Evolutionary conservation across 2,888 invertebrate species (phyloP).

Genomic region (Dynastes tityus): DNA sequence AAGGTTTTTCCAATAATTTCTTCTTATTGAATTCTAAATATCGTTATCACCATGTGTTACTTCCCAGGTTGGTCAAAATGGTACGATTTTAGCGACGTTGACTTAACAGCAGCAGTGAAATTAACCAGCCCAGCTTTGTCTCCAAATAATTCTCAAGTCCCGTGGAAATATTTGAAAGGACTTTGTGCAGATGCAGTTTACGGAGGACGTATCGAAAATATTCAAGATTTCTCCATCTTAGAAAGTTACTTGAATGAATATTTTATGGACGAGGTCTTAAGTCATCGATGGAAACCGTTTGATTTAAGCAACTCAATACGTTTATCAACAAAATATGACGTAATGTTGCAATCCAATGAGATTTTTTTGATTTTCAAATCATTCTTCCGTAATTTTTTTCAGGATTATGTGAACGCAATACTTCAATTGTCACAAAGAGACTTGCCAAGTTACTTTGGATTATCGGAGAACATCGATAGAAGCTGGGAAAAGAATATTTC

Average conservation of each 20-base stretch:
- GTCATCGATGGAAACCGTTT: conserved; percentile 76
- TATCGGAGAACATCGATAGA: conserved; percentile 90
- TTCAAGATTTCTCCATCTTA: conserved; percentile 80
- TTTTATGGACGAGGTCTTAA: conserved; percentile 75
- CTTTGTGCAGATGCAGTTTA: conserved; percentile 86
- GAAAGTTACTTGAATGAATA: conserved; percentile 79
- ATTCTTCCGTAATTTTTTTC: conserved; percentile 55
- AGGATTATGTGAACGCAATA: conserved; percentile 80
- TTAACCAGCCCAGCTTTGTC: conserved; percentile 71
- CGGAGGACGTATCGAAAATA: conserved; percentile 88
- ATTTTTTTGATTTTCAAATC: not conserved
- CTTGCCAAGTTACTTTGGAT: conserved; percentile 83
- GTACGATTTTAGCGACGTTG: conserved; percentile 90
- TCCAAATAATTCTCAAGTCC: conserved; percentile 66
- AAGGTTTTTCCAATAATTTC: conserved; percentile 71
- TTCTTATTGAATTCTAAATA: conserved; percentile 9
- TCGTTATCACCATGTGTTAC: not conserved
- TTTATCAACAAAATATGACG: conserved; percentile 72
- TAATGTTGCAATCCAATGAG: conserved; percentile 58
- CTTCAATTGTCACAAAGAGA: conserved; percentile 82
- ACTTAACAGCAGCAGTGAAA: conserved; percentile 83
- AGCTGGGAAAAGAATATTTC: conserved; percentile 85
- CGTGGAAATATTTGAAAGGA: conserved; percentile 86
- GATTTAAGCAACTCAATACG: conserved; percentile 72
- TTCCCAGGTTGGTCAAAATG: conserved; percentile 86